phyloP scores from a whole-genome alignment of 2,888 invertebrate species.

The Salticus scenicus region DNA sequence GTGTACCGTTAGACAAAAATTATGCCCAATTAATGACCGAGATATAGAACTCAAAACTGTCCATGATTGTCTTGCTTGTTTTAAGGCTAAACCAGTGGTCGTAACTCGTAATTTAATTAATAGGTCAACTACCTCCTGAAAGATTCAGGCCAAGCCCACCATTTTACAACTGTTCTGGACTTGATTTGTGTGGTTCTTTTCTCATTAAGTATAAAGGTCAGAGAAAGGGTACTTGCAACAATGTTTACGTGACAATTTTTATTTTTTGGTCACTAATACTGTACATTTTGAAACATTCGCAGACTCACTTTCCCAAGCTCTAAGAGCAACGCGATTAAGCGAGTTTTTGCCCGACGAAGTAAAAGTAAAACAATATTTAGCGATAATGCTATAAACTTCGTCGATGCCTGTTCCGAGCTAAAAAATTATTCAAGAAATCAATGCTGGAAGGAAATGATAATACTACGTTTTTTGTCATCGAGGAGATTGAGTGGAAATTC shows the following conservation, averaged over 20 bases:
- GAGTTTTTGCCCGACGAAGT: no score
- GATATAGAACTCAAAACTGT: slow-evolving; percentile 8
- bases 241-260: not conserved
- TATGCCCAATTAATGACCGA: slow-evolving; percentile 24
- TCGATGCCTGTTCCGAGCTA: no score
- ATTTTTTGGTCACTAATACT: not conserved
- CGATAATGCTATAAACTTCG: no score
- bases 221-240: slow-evolving; percentile 2
- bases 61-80: slow-evolving; percentile 8
- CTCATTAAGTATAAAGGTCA: slow-evolving; percentile 6
- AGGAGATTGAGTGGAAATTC: no score
- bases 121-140: not conserved
- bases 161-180: not conserved
- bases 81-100: not conserved
- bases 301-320: no score
- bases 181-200: slow-evolving; percentile 22
- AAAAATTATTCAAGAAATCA: no score
- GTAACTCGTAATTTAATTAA: not conserved
- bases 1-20: slow-evolving; percentile 3
- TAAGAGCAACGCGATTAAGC: no score
- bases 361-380: no score
- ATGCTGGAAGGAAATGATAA: no score
- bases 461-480: no score
- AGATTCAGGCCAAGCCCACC: not conserved
- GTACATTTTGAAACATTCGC: not conserved